Evolutionary conservation across 2,888 invertebrate genomes (phyloP), one percentile per base, ranked within the genome.

Genomic region (Pristionchus fissidentatus): DNA sequence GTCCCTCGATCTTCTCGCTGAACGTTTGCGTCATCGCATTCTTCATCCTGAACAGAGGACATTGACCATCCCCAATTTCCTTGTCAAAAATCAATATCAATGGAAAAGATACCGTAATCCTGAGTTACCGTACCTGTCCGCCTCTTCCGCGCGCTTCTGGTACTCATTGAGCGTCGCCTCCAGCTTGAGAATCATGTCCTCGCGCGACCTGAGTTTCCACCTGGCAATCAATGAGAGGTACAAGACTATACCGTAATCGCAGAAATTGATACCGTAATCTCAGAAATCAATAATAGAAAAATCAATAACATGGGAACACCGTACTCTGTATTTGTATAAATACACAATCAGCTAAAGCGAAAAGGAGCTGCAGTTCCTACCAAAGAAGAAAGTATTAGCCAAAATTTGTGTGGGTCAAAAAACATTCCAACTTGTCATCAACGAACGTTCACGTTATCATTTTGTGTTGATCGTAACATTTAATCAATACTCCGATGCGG

Each of bases 111-210:
- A 60, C 60, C 29, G 60, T 60, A 60, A 32, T 29, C 60, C 15
- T 32, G 29, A 8, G 57, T 29, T 22, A 32, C 35, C 52, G 29
- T 52, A 79, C 79, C 79, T 79, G 15, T 79, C 79, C 4, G 57
- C 55, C 15, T 79, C 79, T 35, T 79, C 79, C 2, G 38, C 57
- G 29, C 62, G 85, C 87, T 86, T 88, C 83, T 89, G 87, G 66
- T 90, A 84, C 38, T 91, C 90, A 35, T 86, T 84, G 19, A 92
- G 83, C 57, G 85, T 86, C n/a, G 84, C 84, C 77, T 91, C 91
- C 62, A 91, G 84, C 43, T 91, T 88, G 60, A 86, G 84, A 66
- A 91, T 91, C 57, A 89, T 88, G 35, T 91, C 91, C 60, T 92
- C 91, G 77, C 79, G 79, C 3, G 79, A 55, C 26, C 57, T 55